Conservation (phyloP, 2,888 invertebrate species). For the Chloromyia formosa region DNA sequence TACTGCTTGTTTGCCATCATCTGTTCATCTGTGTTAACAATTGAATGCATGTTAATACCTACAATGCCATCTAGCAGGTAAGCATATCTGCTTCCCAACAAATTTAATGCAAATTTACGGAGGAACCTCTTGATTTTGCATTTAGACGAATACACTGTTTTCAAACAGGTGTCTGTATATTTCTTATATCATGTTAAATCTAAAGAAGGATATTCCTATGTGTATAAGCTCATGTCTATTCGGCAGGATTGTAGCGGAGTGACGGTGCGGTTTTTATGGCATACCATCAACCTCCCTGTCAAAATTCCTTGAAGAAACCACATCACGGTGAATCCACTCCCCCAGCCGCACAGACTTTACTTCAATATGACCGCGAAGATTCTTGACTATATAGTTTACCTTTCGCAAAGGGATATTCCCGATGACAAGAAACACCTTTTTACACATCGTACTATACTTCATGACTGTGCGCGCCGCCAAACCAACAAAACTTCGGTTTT, state of each 20-base stretch:
- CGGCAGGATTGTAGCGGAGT: too few species aligned
- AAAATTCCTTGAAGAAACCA: too few species aligned
- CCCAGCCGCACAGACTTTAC: too few species aligned
- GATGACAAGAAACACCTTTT: too few species aligned
- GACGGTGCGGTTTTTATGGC: too few species aligned
- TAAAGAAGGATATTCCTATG: not conserved
- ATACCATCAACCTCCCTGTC: too few species aligned
- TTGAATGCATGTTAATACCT: conserved; percentile 26
- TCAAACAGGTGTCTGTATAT: not conserved
- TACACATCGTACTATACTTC: too few species aligned
- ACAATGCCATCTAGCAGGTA: not conserved
- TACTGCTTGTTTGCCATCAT: conserved; percentile 14
- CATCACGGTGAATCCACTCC: too few species aligned
- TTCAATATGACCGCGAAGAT: too few species aligned
- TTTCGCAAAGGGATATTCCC: too few species aligned
- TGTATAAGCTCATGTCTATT: not conserved
- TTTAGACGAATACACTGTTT: not conserved
- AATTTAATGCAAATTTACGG: conserved; percentile 6
- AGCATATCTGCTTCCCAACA: not conserved
- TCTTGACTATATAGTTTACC: too few species aligned
- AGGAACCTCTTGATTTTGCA: not conserved
- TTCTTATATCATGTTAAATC: not conserved
- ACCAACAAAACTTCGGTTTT: conserved; percentile 5
- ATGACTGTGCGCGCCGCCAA: not conserved
- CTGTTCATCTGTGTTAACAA: conserved; percentile 5